Percentiles rank a stretch among this genome's conserved stretches.
Evolutionary conservation across 2,888 invertebrate genomes (phyloP).

Genomic region (Kryphioiulus occultus): DNA sequence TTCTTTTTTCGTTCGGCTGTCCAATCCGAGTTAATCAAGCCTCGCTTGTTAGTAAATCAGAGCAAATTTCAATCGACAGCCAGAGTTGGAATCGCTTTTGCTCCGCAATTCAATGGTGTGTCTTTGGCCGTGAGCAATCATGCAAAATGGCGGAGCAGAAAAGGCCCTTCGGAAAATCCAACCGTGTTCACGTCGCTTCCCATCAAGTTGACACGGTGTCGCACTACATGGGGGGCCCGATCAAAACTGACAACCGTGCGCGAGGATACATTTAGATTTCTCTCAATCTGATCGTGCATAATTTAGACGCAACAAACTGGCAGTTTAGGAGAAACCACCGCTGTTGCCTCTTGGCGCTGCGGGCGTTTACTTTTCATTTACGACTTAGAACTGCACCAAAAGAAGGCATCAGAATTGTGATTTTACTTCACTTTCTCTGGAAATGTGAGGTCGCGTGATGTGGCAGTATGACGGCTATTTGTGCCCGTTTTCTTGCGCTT

Average conservation of each 20-base stretch:
- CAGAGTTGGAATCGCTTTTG: conserved; percentile 25
- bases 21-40: conserved; percentile 40
- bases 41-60: conserved; percentile 37
- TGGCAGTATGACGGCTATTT: too few species aligned
- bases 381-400: not conserved
- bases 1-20: not conserved
- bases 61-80: conserved; percentile 17
- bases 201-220: conserved; percentile 28
- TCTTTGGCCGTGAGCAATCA: conserved; percentile 22
- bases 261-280: conserved; percentile 36
- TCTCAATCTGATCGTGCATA: conserved; percentile 32
- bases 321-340: not conserved
- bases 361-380: not conserved
- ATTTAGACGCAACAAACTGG: conserved; percentile 19
- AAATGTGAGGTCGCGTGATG: too few species aligned
- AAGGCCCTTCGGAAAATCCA: not conserved
- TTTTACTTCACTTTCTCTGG: too few species aligned
- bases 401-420: too few species aligned
- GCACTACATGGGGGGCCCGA: conserved; percentile 5
- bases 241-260: conserved; percentile 28
- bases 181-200: not conserved
- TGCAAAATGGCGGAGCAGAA: not conserved
- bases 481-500: too few species aligned
- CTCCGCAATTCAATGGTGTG: not conserved
- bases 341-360: not conserved